Percentiles rank a stretch among this genome's conserved stretches.
Evolutionary conservation across 2,888 invertebrate species (phyloP).

Genomic region (Graphium colonna): DNA sequence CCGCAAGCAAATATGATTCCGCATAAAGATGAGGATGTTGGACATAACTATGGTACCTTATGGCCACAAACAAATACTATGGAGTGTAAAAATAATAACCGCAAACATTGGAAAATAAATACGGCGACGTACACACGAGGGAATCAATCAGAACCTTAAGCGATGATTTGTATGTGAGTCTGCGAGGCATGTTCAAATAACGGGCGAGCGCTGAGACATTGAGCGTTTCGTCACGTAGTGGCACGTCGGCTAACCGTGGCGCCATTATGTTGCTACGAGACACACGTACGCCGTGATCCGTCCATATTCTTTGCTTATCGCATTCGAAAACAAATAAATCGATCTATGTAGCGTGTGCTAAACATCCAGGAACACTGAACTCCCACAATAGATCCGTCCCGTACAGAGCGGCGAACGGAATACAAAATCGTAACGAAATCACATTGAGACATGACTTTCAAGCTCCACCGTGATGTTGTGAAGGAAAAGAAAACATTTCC

Average conservation of each 20-base stretch:
- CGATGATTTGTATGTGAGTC: slow-evolving; percentile 5
- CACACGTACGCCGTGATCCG: slow-evolving; percentile 38
- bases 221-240: slow-evolving; percentile 53
- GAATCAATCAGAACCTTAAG: background rate
- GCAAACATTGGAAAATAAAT: background rate
- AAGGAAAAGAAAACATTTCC: no score
- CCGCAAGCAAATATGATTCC: no score
- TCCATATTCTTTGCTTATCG: slow-evolving; percentile 30
- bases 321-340: slow-evolving; percentile 30
- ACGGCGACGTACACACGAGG: background rate
- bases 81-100: no score
- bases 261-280: slow-evolving; percentile 57
- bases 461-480: no score
- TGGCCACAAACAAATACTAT: no score
- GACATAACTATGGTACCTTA: no score
- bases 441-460: background rate
- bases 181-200: slow-evolving; percentile 18
- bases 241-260: slow-evolving; percentile 47
- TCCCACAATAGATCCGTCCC: background rate
- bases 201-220: slow-evolving; percentile 46
- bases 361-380: slow-evolving; percentile 1
- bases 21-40: no score
- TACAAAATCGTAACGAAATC: background rate
- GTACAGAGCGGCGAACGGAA: background rate
- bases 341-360: slow-evolving; percentile 5